phyloP scores from a whole-genome alignment of 2,888 invertebrate genomes.

The Eugnorisma glareosa region DNA sequence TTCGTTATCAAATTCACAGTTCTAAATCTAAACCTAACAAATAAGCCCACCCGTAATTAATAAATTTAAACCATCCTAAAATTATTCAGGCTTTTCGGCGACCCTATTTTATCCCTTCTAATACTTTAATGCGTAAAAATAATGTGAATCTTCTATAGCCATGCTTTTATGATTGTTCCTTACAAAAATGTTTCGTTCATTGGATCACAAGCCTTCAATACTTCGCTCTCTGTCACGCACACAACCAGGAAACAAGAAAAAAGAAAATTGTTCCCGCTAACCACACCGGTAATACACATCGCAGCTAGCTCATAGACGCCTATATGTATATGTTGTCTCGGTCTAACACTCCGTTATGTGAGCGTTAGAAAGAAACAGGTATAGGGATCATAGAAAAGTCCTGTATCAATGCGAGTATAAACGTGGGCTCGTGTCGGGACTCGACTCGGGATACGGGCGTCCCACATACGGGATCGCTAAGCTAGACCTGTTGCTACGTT shows the following conservation, averaged over 20 bases:
- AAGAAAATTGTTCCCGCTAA: conserved; percentile 56
- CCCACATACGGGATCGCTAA: conserved; percentile 80
- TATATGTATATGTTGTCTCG: conserved; percentile 72
- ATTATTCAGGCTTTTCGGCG: conserved; percentile 8
- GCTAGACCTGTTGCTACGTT: conserved; percentile 80
- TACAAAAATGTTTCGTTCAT: conserved; percentile 20
- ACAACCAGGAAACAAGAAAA: conserved; percentile 34
- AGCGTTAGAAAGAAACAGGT: conserved; percentile 73
- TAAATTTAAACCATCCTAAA: conserved; percentile 3
- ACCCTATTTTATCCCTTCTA: background rate
- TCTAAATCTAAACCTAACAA: conserved; percentile 4
- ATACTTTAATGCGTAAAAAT: background rate
- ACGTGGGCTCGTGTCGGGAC: conserved; percentile 77
- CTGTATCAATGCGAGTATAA: conserved; percentile 71
- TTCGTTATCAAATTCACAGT: background rate
- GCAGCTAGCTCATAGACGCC: conserved; percentile 66
- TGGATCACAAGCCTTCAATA: conserved; percentile 14
- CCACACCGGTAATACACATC: conserved; percentile 65
- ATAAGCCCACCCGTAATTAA: background rate
- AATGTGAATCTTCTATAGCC: background rate
- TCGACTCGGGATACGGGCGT: conserved; percentile 74
- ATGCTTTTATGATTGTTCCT: background rate
- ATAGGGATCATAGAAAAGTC: conserved; percentile 84
- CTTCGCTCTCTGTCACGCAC: conserved; percentile 41
- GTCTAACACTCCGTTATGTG: conserved; percentile 57